A percentile compares a stretch with the other conserved stretches of the same genome.
Evolutionary conservation across 2,113 vertebrate genomes (phyloP).

Genomic region (Pholis gunnellus): DNA sequence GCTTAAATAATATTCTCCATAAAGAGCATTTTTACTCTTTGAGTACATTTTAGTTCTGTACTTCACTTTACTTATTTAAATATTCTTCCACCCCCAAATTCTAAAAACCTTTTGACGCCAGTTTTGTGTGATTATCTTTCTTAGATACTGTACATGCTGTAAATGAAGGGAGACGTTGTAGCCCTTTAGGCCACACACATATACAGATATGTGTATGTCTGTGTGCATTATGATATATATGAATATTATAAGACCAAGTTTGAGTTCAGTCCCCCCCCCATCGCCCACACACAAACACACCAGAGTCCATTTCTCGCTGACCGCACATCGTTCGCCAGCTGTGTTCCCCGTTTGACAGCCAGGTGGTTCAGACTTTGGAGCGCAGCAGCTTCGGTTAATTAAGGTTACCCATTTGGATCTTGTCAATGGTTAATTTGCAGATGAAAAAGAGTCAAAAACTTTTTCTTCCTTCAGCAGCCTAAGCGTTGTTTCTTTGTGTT

Average conservation of each 20-base stretch:
- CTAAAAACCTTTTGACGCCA: not conserved
- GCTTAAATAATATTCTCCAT: not conserved
- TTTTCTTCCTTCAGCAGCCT: conserved; percentile 21
- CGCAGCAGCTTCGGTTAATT: conserved; percentile 61
- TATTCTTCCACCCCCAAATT: not conserved
- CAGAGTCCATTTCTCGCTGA: conserved; percentile 38
- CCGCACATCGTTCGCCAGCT: conserved; percentile 42
- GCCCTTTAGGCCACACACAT: not conserved
- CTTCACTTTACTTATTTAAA: not conserved
- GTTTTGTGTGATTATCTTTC: not conserved
- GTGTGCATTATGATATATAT: conserved; percentile 6
- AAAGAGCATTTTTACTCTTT: not conserved
- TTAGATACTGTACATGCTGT: not conserved
- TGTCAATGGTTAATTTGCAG: conserved; percentile 63
- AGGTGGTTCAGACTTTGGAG: conserved; percentile 60
- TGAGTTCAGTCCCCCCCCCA: not conserved
- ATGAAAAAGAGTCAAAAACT: conserved; percentile 52
- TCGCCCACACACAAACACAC: not conserved
- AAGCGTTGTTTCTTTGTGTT: conserved; percentile 35
- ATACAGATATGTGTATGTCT: conserved; percentile 1
- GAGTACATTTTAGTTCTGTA: not conserved
- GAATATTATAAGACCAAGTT: conserved; percentile 18
- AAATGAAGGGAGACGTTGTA: not conserved
- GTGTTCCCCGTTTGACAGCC: conserved; percentile 61
- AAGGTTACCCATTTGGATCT: conserved; percentile 64